Percentiles rank a stretch among this genome's conserved stretches.
Conservation (phyloP, 1,140 invertebrate species). For the Aphelenchoides besseyi region DNA sequence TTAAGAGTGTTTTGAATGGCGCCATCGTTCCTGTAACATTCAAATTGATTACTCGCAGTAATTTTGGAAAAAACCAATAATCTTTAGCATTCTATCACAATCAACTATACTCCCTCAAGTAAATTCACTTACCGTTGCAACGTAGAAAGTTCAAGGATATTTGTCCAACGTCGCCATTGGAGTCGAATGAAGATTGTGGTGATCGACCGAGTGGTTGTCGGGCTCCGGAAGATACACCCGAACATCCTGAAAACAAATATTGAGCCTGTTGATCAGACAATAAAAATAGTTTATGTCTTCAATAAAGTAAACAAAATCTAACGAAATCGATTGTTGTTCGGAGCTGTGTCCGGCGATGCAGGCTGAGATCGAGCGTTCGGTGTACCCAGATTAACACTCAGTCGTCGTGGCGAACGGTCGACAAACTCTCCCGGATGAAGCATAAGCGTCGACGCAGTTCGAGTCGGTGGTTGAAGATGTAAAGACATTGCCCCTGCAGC, state of each 20-base stretch:
- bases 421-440: neutral
- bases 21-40: conserved; percentile 22
- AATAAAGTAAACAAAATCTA: conserved; percentile 10
- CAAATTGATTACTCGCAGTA: too few relatives aligned
- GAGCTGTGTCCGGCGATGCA: neutral
- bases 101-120: too few relatives aligned
- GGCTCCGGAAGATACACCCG: conserved; percentile 15
- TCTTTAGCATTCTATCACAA: too few relatives aligned
- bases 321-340: neutral
- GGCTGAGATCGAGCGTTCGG: neutral
- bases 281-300: conserved; percentile 3
- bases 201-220: conserved; percentile 36
- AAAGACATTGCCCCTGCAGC: neutral
- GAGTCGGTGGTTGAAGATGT: conserved; percentile 6
- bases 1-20: conserved; percentile 35
- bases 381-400: conserved; percentile 6
- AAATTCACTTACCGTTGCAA: conserved; percentile 28
- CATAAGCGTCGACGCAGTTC: conserved; percentile 9
- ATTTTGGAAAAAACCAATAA: too few relatives aligned
- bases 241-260: neutral
- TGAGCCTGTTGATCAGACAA: conserved; percentile 8
- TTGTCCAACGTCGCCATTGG: conserved; percentile 49
- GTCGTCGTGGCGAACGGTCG: conserved; percentile 8
- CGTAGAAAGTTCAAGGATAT: conserved; percentile 48
- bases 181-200: conserved; percentile 48